These are phyloP conservation scores for Hydrolagus affinis DNA, from an alignment of 2,113 vertebrate species.

Conservation along the genomic window DNA sequence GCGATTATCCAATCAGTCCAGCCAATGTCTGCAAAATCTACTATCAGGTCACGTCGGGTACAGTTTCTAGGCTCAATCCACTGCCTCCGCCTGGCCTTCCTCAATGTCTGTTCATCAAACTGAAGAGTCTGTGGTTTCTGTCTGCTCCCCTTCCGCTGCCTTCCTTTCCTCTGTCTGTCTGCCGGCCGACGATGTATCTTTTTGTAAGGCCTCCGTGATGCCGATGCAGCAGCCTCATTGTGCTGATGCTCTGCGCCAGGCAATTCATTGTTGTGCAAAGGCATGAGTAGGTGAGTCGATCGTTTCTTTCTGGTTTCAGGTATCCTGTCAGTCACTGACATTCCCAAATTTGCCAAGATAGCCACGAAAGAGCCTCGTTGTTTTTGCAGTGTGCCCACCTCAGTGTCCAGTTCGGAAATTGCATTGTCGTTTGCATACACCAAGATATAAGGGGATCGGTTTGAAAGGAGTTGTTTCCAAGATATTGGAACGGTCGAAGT, in stretches of 20 bases:
- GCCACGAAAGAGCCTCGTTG: constrained; percentile 44
- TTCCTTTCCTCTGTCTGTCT: constrained; percentile 68
- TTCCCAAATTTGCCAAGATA: constrained; percentile 44
- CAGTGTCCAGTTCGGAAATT: constrained; percentile 79
- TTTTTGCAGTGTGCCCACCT: constrained; percentile 69
- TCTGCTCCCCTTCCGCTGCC: constrained; percentile 66
- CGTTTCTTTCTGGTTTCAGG: constrained; percentile 55
- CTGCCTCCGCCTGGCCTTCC: constrained; percentile 84
- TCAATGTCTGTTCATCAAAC: constrained; percentile 87
- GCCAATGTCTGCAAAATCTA: constrained; percentile 95
- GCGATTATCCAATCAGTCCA: constrained; percentile 99
- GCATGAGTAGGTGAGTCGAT: constrained; percentile 60
- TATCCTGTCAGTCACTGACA: constrained; percentile 38
- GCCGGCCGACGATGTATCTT: constrained; percentile 59
- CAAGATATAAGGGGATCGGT: constrained; percentile 76
- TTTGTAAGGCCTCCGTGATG: constrained; percentile 65
- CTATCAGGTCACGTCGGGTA: constrained; percentile 80
- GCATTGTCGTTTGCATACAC: constrained; percentile 88
- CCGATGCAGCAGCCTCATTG: constrained; percentile 57
- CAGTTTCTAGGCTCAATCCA: constrained; percentile 83
- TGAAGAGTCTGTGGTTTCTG: constrained; percentile 77
- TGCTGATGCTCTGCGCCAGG: constrained; percentile 76
- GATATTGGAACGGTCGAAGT: constrained; percentile 45
- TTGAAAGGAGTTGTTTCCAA: constrained; percentile 52
- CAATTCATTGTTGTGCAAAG: constrained; percentile 85